These are phyloP conservation scores for Quadroppia sp. DNA, from an alignment of 2,888 invertebrate genomes.

Conservation along the genomic window DNA sequence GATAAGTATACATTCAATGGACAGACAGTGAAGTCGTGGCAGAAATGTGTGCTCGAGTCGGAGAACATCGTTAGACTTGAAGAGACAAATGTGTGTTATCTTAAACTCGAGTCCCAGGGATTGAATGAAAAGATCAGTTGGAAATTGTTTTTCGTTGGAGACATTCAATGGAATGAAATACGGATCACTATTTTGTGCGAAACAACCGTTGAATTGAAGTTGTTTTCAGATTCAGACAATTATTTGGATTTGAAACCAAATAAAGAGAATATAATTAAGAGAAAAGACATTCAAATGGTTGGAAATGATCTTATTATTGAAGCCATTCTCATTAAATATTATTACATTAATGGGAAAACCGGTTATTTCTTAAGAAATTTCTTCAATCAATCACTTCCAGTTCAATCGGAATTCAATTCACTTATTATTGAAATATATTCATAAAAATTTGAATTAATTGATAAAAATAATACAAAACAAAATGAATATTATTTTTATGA, in stretches of 20 bases:
- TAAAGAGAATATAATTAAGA: constrained; percentile 26
- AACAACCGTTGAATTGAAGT: constrained; percentile 49
- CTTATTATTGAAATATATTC: constrained; percentile 24
- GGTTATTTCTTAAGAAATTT: constrained; percentile 88
- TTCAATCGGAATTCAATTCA: constrained; percentile 7
- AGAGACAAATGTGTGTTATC: constrained; percentile 89
- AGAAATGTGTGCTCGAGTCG: constrained; percentile 61
- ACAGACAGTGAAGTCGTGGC: constrained; percentile 60
- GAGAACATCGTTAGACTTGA: constrained; percentile 70
- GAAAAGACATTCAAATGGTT: constrained; percentile 36
- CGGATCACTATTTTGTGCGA: constrained; percentile 48
- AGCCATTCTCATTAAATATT: too few relatives aligned
- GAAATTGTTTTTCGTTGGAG: constrained; percentile 63
- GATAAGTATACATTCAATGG: constrained; percentile 38
- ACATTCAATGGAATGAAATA: constrained; percentile 38
- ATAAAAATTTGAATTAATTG: not conserved
- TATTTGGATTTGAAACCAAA: constrained; percentile 15
- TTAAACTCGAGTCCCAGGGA: constrained; percentile 55
- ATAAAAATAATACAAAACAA: too few relatives aligned
- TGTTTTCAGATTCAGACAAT: not conserved
- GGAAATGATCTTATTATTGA: constrained; percentile 16
- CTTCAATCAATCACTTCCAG: constrained; percentile 63
- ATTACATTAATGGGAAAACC: too few relatives aligned
- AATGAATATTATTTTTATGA: too few relatives aligned
- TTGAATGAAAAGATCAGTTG: constrained; percentile 61